Evolutionary conservation across 2,113 vertebrate genomes (phyloP), one percentile per base, ranked within the genome.

Genomic region (Colius striatus): DNA sequence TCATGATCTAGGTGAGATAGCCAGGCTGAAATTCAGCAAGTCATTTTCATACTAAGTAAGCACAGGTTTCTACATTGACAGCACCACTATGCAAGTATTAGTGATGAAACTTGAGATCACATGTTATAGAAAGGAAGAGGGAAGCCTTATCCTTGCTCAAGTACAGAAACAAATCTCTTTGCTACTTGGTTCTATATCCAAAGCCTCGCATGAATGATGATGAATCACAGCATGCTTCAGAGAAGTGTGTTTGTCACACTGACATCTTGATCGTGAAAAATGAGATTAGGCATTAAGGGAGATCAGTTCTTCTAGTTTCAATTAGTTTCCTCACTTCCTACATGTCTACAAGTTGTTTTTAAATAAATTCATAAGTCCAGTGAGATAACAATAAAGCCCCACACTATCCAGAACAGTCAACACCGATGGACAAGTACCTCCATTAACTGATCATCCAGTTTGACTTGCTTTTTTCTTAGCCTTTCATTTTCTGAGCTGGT

Each of bases 401-500:
- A 22, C 27, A 8, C 16, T 29, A 23, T 10, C 15, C 27, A 45
- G 30, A 8, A 48, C 15, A 45, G 29, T 15, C 47, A 84, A 3
- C 26, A 19, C 41, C 43, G 34, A 61, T 38, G 86, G 79, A 63
- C 25, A 92, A 90, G 54, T 96, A 99, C 99, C 98, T 99, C 99
- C 70, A 98, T 78, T 47, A 99, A 94, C 74, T 99, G 98, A n/a
- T 98, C 97, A 43, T 99, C 98, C 95, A 99, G 95, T 89, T 97
- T 98, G 65, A 98, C 97, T 94, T 98, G 97, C 66, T 98, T 99
- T 72, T 97, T 98, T 58, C 97, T 98, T 15, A 99, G 98, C 5
- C 95, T 97, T 89, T 99, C 98, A 1, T 98, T 99, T 91, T 99
- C 98, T 21, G 98, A 97, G 91, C 97, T 98, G 72, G 86, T 97